Conservation (phyloP, 2,888 invertebrate species). For the Phragmatobia fuliginosa region DNA sequence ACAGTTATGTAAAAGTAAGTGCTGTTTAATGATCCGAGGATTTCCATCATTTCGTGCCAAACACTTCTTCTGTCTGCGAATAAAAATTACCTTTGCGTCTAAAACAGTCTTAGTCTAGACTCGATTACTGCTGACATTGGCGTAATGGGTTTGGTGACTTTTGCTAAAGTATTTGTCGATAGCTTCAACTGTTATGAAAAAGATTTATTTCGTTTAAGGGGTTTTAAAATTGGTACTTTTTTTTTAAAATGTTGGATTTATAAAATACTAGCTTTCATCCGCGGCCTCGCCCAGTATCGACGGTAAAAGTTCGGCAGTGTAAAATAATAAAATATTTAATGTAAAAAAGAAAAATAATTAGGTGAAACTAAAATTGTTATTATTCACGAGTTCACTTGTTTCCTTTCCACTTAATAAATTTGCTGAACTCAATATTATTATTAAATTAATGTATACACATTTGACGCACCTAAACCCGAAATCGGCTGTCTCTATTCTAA, state of each 20-base stretch:
- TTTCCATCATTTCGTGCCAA: neutral
- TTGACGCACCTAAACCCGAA: too few species aligned
- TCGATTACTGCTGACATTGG: constrained; percentile 7
- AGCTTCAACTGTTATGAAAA: neutral
- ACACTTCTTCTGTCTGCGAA: constrained; percentile 1
- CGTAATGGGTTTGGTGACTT: constrained; percentile 3
- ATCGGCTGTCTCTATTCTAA: too few species aligned
- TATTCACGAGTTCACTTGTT: too few species aligned
- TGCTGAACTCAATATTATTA: too few species aligned
- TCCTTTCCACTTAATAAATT: too few species aligned
- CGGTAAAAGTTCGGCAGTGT: too few species aligned
- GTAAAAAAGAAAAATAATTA: too few species aligned
- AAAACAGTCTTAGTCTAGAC: constrained; percentile 6
- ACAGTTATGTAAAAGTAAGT: neutral
- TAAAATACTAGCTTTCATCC: too few species aligned
- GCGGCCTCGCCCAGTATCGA: too few species aligned
- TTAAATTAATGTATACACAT: too few species aligned
- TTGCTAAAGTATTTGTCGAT: constrained; percentile 1
- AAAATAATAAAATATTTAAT: too few species aligned
- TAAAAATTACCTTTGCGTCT: neutral
- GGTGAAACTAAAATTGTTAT: too few species aligned
- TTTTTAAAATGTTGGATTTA: neutral
- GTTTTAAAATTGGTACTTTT: neutral
- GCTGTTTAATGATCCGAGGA: neutral
- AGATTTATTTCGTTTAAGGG: neutral